Conservation (phyloP, 2,113 vertebrate species). For the Phyllopteryx taeniolatus region DNA sequence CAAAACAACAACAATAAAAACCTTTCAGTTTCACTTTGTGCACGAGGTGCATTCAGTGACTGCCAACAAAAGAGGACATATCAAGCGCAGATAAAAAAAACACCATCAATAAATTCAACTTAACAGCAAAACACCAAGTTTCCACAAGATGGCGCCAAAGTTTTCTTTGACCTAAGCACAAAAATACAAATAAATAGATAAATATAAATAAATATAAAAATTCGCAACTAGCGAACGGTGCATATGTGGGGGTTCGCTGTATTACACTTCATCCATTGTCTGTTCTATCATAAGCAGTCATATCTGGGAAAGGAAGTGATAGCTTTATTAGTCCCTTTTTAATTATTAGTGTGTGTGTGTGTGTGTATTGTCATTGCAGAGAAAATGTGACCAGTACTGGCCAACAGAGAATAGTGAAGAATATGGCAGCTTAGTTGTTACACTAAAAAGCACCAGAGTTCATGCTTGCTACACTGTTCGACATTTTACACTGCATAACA, state of each 20-base stretch:
- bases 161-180: too few species aligned
- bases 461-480: conserved; percentile 95
- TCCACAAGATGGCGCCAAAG: too few species aligned
- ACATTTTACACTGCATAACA: conserved; percentile 87
- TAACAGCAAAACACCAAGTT: too few species aligned
- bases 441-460: conserved; percentile 90
- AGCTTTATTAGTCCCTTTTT: neutral
- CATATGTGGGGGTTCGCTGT: neutral
- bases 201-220: neutral
- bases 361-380: conserved; percentile 65
- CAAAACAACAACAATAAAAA: too few species aligned
- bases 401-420: conserved; percentile 92
- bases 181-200: too few species aligned
- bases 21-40: too few species aligned
- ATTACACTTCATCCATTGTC: neutral
- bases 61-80: too few species aligned
- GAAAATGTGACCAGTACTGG: conserved; percentile 99
- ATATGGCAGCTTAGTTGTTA: conserved; percentile 93
- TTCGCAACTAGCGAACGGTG: neutral
- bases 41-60: too few species aligned
- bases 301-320: neutral
- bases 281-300: neutral
- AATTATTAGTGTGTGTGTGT: neutral
- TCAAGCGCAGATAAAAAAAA: too few species aligned
- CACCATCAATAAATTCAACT: too few species aligned